Percentiles rank a stretch among this genome's conserved stretches.
Conservation (phyloP, 2,113 vertebrate genomes). For the Camelus dromedarius region DNA sequence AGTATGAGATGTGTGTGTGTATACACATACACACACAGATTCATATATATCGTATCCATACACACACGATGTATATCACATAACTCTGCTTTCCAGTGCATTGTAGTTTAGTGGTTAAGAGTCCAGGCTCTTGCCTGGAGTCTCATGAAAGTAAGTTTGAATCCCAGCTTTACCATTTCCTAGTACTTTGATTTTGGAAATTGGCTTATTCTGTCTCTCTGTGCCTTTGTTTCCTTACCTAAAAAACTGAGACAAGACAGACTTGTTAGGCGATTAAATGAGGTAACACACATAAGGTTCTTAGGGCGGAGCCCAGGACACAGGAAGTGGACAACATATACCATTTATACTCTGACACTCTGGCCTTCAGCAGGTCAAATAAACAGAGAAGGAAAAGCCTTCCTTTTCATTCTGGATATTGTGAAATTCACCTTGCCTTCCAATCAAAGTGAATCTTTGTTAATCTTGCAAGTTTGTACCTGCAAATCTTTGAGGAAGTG, state of each 20-base stretch:
- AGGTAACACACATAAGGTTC: background rate
- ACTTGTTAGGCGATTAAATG: background rate
- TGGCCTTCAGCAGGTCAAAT: background rate
- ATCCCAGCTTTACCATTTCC: background rate
- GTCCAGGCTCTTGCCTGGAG: background rate
- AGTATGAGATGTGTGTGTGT: background rate
- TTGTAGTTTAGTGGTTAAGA: background rate
- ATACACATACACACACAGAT: background rate
- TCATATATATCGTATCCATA: background rate
- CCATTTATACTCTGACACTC: background rate
- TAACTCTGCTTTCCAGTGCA: background rate
- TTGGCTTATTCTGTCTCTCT: background rate
- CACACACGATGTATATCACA: background rate
- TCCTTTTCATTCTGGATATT: background rate
- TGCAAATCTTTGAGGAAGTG: background rate
- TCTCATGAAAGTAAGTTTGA: background rate
- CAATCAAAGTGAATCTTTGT: background rate
- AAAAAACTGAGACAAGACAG: background rate
- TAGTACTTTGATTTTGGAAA: background rate
- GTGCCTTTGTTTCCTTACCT: constrained; percentile 1
- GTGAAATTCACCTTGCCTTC: background rate
- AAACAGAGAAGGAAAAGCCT: background rate
- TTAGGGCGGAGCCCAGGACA: background rate
- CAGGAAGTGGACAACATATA: background rate
- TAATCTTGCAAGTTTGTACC: background rate